A percentile compares a stretch with the other conserved stretches of the same genome.
Conservation (phyloP, 2,113 vertebrate genomes). For the Leptocoma aspasia region DNA sequence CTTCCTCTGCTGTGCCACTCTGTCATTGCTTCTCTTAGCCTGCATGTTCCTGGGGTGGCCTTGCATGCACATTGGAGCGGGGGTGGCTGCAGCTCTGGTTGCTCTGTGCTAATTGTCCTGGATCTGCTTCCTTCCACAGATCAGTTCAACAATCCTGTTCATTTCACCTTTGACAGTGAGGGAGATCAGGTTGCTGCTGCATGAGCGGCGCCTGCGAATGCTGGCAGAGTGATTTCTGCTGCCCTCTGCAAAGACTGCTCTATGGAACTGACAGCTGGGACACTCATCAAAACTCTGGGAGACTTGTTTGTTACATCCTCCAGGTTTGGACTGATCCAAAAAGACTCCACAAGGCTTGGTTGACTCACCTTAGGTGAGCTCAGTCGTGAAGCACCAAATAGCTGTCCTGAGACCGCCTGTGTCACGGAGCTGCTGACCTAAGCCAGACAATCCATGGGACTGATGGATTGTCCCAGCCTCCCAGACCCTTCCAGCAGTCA, state of each 20-base stretch:
- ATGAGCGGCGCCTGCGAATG: constrained; percentile 46
- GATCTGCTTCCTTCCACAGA: constrained; percentile 73
- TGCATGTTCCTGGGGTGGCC: background rate
- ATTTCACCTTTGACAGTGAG: constrained; percentile 82
- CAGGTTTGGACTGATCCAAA: background rate
- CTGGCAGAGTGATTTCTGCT: constrained; percentile 54
- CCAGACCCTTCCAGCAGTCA: background rate
- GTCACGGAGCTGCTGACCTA: background rate
- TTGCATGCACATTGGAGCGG: rapidly evolving
- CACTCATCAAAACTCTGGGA: background rate
- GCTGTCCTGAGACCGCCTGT: background rate
- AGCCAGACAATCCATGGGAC: background rate
- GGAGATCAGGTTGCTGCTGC: constrained; percentile 77
- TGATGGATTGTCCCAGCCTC: background rate
- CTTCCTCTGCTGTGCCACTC: background rate
- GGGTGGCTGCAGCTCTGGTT: background rate
- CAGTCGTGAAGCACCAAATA: background rate
- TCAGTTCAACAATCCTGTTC: constrained; percentile 84
- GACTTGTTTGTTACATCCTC: background rate
- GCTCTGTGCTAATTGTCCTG: background rate
- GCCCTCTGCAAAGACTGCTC: background rate
- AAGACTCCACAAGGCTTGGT: background rate
- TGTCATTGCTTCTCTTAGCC: background rate
- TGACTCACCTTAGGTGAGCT: background rate
- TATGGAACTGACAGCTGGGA: background rate